phyloP scores from a whole-genome alignment of 2,113 vertebrate species.

The Xiphophorus couchianus region DNA sequence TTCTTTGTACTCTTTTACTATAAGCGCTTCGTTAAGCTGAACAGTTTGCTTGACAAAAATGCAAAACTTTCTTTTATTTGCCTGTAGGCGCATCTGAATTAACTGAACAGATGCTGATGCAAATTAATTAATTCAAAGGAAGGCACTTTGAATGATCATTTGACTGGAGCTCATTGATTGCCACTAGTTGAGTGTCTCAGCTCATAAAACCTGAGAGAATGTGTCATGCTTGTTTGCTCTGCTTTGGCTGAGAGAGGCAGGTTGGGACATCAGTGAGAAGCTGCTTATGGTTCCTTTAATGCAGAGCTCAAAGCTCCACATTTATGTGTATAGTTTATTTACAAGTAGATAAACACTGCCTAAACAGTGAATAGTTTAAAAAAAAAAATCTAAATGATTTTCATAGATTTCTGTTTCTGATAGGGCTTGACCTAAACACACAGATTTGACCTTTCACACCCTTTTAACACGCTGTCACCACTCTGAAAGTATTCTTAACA shows the following conservation, averaged over 20 bases:
- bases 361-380: too few relatives aligned
- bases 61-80: conserved; percentile 56
- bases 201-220: background rate
- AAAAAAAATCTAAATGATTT: background rate
- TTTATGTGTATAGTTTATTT: background rate
- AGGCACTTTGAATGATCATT: conserved; percentile 13
- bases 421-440: background rate
- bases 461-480: background rate
- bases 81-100: conserved; percentile 6
- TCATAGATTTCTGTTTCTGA: background rate
- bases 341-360: background rate
- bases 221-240: background rate
- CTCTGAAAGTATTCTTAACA: background rate
- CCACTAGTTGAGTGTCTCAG: background rate
- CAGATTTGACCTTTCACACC: background rate
- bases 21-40: background rate
- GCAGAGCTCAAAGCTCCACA: background rate
- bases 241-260: background rate
- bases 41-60: conserved; percentile 10
- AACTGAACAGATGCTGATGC: conserved; percentile 39
- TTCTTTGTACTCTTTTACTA: background rate
- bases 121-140: conserved; percentile 37
- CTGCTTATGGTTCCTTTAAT: background rate
- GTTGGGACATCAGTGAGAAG: background rate
- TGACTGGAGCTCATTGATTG: conserved; percentile 7